Evolutionary conservation across 2,888 invertebrate species (phyloP).

Genomic region (Amphipyra berbera): DNA sequence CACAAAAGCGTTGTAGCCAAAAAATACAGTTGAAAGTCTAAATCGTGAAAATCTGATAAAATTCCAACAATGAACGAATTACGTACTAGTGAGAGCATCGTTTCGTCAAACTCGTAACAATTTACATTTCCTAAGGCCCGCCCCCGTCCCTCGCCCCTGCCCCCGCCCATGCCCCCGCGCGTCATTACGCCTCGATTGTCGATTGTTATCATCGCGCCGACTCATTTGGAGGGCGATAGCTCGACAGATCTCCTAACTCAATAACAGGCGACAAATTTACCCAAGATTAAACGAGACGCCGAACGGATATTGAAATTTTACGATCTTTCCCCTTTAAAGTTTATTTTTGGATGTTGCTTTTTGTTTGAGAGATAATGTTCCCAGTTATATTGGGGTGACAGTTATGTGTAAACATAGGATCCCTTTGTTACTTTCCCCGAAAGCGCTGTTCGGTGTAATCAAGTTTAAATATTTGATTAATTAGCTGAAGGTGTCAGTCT

Average conservation of each 20-base stretch:
- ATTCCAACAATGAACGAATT: conserved; percentile 50
- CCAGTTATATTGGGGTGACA: conserved; percentile 59
- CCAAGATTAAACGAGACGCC: conserved; percentile 73
- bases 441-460: conserved; percentile 37
- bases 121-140: conserved; percentile 46
- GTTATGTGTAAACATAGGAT: conserved; percentile 53
- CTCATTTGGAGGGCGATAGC: conserved; percentile 57
- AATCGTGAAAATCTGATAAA: conserved; percentile 40
- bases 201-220: conserved; percentile 65
- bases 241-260: conserved; percentile 60
- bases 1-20: conserved; percentile 38
- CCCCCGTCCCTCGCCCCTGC: too few species aligned
- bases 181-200: conserved; percentile 62
- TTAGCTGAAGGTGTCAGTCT: conserved; percentile 25
- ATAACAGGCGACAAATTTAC: conserved; percentile 71
- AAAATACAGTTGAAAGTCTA: conserved; percentile 39
- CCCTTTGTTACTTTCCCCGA: conserved; percentile 59
- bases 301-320: conserved; percentile 79
- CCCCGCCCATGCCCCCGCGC: conserved; percentile 8
- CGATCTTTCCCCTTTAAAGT: conserved; percentile 67
- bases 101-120: conserved; percentile 53
- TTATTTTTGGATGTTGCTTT: conserved; percentile 66
- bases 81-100: conserved; percentile 45
- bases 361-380: conserved; percentile 60
- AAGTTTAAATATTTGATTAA: conserved; percentile 44